Evolutionary conservation across 2,113 vertebrate genomes (phyloP).

Genomic region (Caracal caracal): DNA sequence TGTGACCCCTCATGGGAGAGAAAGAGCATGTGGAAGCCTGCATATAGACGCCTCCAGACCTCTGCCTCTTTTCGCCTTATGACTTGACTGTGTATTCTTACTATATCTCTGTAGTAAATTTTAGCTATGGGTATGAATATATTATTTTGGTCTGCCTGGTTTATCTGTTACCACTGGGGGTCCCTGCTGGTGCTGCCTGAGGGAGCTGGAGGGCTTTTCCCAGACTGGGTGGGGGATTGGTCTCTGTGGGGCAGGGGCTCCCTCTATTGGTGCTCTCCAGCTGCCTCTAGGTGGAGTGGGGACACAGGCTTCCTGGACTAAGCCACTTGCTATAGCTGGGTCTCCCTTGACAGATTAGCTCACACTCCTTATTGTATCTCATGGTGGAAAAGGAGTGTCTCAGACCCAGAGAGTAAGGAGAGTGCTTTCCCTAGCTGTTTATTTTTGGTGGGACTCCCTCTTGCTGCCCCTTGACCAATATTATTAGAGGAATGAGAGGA

Average conservation of each 20-base stretch:
- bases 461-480: not conserved
- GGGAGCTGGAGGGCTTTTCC: not conserved
- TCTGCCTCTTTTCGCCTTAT: not conserved
- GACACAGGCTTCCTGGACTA: not conserved
- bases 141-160: not conserved
- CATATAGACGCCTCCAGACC: accelerated
- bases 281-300: not conserved
- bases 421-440: not conserved
- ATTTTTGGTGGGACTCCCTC: not conserved
- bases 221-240: not conserved
- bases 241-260: not conserved
- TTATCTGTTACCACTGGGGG: not conserved
- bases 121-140: not conserved
- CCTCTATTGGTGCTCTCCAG: not conserved
- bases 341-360: not conserved
- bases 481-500: not conserved
- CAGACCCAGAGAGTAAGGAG: not conserved
- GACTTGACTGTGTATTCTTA: not conserved
- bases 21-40: not conserved
- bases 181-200: not conserved
- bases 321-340: not conserved
- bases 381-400: not conserved
- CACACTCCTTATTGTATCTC: not conserved
- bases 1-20: not conserved
- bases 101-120: not conserved